A percentile compares a stretch with the other conserved stretches of the same genome.
Evolutionary conservation across 2,888 invertebrate genomes (phyloP).

Genomic region (Acanthosepion lycidas): DNA sequence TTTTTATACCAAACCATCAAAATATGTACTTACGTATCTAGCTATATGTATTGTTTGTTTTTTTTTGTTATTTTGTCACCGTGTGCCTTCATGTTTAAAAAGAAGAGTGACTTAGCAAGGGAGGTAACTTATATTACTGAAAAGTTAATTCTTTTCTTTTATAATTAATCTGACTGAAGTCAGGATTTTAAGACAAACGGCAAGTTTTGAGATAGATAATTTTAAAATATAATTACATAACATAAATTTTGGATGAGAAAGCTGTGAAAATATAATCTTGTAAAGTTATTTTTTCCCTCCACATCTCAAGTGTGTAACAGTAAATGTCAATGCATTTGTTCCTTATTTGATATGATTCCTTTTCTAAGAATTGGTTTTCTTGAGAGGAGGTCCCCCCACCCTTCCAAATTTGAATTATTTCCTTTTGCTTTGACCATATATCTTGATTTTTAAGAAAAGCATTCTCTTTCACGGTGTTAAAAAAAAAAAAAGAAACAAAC

Average conservation of each 20-base stretch:
- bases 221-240: too few species aligned
- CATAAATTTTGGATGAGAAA: too few species aligned
- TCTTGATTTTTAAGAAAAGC: background rate
- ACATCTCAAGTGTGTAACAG: background rate
- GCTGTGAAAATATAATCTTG: background rate
- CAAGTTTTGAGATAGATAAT: background rate
- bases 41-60: background rate
- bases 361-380: too few species aligned
- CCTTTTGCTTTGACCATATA: background rate
- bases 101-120: background rate
- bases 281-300: background rate
- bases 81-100: too few species aligned
- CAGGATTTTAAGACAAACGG: background rate
- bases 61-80: too few species aligned
- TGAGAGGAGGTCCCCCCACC: too few species aligned
- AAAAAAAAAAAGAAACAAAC: background rate
- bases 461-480: background rate
- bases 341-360: background rate
- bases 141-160: background rate
- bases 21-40: background rate
- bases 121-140: background rate
- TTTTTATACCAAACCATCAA: background rate
- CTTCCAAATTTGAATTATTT: background rate
- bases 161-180: background rate
- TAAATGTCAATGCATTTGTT: background rate